These are phyloP conservation scores for Lepilemur ruficaudatus DNA, from an alignment of 2,797 vertebrate genomes.

Conservation along the genomic window DNA sequence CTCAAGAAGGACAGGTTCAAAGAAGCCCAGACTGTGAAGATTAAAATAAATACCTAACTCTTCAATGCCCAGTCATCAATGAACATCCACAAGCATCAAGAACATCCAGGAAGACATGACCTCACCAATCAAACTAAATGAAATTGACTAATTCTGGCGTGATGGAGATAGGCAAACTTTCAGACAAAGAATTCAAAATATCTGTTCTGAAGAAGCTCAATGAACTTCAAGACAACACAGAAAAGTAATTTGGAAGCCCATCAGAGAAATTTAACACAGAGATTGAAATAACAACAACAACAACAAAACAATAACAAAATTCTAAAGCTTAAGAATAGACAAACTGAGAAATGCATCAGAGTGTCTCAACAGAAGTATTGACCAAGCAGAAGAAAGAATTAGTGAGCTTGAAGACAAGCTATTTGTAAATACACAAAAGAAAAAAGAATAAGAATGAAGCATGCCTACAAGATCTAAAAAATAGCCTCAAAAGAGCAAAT, in stretches of 20 bases:
- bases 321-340: not conserved
- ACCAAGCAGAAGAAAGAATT: not conserved
- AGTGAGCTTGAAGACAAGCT: not conserved
- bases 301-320: too few relatives aligned
- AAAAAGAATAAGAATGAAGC: not conserved
- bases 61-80: not conserved
- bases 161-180: not conserved
- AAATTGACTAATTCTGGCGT: not conserved
- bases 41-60: not conserved
- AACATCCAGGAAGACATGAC: not conserved
- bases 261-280: not conserved
- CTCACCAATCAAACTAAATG: not conserved
- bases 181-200: not conserved
- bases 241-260: not conserved
- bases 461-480: not conserved
- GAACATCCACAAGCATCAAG: not conserved
- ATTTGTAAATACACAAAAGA: not conserved
- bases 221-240: not conserved
- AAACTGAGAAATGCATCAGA: not conserved
- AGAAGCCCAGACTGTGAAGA: not conserved
- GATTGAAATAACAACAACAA: too few relatives aligned
- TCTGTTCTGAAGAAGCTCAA: not conserved
- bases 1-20: not conserved
- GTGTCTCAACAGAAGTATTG: not conserved
- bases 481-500: not conserved